Base-by-base conservation (phyloP, 2,888 invertebrate genomes). In the Phengaris arion region DNA sequence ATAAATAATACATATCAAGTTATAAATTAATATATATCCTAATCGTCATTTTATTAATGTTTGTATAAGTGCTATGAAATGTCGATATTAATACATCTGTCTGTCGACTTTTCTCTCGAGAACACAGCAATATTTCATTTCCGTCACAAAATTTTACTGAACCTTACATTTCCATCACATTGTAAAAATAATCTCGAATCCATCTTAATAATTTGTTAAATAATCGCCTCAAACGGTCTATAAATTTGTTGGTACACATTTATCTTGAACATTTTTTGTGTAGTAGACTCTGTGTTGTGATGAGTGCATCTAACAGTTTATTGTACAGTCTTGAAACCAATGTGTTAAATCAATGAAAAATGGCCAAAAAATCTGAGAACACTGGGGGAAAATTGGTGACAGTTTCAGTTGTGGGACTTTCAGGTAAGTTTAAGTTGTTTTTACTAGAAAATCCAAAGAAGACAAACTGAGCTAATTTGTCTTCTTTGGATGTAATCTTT, bases 321-420 rank as follows among this genome's bases (percentile, higher is more conserved):
- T 81, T 81, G 82, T 82, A 79, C 83, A 85, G 84, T 84, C 83
- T 54, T 35, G 3, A 54, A 81, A 79, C 81, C 78, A 79, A 82
- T 84, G 81, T 83, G 87, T 86, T 87, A 86, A 85, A 84, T 81
- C 82, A 77, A 77, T 79, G 78, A 78, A 92, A 88, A 85, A 97
- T 97, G 97, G 96, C 97, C 80, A 95, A 96, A 85, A 97, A 96
- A 90, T 95, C 95, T 80, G 97, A 97, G 79, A 89, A 89, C 85
- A 85, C 85, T 78, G 95, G 96, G 81, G 95, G 96, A 77, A 95
- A 96, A 87, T 94, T 95, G 86, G 95, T 97, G 83, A 97, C 97
- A 84, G 96, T 99, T 79, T 96, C 98, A 82, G 97, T 99, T 82
- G 98, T 99, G 81, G 99, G 99, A 78, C 94, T 99, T 81, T 98